These are phyloP conservation scores for Chrysomallon squamiferum DNA, from an alignment of 1,140 invertebrate species.

Conservation along the genomic window DNA sequence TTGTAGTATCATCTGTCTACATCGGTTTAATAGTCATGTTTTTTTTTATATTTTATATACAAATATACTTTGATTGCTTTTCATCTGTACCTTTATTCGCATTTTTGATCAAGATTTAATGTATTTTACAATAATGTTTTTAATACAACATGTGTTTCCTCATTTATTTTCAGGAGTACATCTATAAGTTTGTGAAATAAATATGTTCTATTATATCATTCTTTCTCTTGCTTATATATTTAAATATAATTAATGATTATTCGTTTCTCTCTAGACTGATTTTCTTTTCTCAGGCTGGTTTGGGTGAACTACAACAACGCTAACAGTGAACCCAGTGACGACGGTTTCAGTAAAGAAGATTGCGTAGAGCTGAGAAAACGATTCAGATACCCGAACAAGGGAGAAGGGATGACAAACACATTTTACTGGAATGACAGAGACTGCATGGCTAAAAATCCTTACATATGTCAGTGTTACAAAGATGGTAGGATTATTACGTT, in stretches of 20 bases:
- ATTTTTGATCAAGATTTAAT: too few relatives aligned
- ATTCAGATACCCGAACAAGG: conserved; percentile 65
- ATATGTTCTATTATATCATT: too few relatives aligned
- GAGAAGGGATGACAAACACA: conserved; percentile 44
- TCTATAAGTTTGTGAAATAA: too few relatives aligned
- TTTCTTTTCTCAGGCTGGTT: conserved; percentile 78
- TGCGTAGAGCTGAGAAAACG: conserved; percentile 76
- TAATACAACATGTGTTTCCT: too few relatives aligned
- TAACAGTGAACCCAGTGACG: conserved; percentile 79
- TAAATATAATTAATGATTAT: not conserved
- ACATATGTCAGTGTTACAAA: conserved; percentile 70
- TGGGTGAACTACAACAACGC: conserved; percentile 71
- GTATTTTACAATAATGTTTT: too few relatives aligned
- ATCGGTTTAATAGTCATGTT: too few relatives aligned
- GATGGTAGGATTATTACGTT: not conserved
- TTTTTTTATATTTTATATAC: too few relatives aligned
- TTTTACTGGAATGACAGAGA: conserved; percentile 80
- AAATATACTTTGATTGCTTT: too few relatives aligned
- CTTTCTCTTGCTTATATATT: too few relatives aligned
- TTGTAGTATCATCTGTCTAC: too few relatives aligned
- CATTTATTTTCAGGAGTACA: too few relatives aligned
- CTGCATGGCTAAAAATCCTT: conserved; percentile 74
- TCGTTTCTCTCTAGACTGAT: conserved; percentile 72
- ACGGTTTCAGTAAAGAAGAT: conserved; percentile 78
- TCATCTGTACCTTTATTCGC: too few relatives aligned